Conservation (phyloP, 2,888 invertebrate species). For the Conistra vaccinii region DNA sequence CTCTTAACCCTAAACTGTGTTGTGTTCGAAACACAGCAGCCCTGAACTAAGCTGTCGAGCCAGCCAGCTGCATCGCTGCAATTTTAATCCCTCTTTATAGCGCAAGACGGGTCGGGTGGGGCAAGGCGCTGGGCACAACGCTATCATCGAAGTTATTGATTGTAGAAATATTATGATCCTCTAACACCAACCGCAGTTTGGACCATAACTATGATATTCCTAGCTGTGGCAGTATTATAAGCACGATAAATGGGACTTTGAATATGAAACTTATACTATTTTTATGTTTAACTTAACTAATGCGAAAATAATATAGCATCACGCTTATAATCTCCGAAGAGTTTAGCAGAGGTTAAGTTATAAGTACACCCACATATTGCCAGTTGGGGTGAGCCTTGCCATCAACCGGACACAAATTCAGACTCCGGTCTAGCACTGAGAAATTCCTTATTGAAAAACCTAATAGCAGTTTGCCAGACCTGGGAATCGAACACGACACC, state of each 20-base stretch:
- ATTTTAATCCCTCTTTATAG: constrained; percentile 78
- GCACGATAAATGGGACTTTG: constrained; percentile 1
- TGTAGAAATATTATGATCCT: constrained; percentile 45
- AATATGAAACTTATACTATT: neutral
- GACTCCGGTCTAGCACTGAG: neutral
- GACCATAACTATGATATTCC: constrained; percentile 14
- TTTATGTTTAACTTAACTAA: neutral
- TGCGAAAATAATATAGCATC: neutral
- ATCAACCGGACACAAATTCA: neutral
- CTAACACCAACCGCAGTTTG: constrained; percentile 23
- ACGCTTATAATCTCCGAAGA: neutral
- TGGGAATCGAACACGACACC: neutral
- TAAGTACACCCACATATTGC: neutral
- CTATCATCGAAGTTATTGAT: constrained; percentile 56
- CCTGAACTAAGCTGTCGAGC: constrained; percentile 65
- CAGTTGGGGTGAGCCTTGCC: neutral
- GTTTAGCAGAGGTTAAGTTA: neutral
- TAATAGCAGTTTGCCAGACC: neutral
- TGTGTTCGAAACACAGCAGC: constrained; percentile 35
- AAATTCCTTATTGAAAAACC: neutral
- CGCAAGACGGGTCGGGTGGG: constrained; percentile 52
- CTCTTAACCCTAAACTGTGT: neutral
- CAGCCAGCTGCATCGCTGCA: constrained; percentile 74
- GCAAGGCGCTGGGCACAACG: constrained; percentile 46
- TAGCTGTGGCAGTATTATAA: neutral